Base-by-base conservation (phyloP, 2,888 invertebrate genomes). In the Axea sp. region DNA sequence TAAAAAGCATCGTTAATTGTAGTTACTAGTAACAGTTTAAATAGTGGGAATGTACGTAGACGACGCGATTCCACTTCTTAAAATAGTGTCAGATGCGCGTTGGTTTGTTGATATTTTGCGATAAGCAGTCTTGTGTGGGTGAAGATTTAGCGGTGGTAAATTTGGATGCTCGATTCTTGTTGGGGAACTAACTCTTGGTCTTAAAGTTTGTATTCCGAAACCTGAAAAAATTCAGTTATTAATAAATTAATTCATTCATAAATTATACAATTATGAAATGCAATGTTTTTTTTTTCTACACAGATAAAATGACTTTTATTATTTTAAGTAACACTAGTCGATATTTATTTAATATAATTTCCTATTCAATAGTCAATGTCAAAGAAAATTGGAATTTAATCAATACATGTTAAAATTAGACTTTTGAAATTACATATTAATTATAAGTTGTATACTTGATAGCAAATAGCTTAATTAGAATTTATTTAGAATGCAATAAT, bases 121-220 rank as follows among this genome's bases (percentile, higher is more conserved):
- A 28, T 72, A 72, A 14, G 86, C 82, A 7, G 83, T 82, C 62
- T 83, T 86, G 68, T 88, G 90, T 9, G 91, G 91, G 81, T 90
- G 89, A 17, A 93, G 90, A 83, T 95, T 95, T 35, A 95, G 86
- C 0, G 95, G 94, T 4, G 95, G 94, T 62, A 94, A 86, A 83
- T 95, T 95, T 0, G 95, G 94, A 80, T 95, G 92, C 82, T 95
- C 95, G 80, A 95, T 94, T 77, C 93, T 90, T 0, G 94, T 94
- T 0, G 95, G 95, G 0, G 94, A 93, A 2, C 95, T 94, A 0
- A 95, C 94, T 12, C 92, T 88, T 0, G 94, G 93, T 43, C 95
- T 89, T 55, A 86, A 68, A n/a, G 84, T 83, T 45, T 82, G 83
- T 43, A 80, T 77, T 19, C 81, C 82, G 15, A 80, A 79, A 15